Conservation (phyloP, 2,113 vertebrate species). For the Phylloscopus whistleri region DNA sequence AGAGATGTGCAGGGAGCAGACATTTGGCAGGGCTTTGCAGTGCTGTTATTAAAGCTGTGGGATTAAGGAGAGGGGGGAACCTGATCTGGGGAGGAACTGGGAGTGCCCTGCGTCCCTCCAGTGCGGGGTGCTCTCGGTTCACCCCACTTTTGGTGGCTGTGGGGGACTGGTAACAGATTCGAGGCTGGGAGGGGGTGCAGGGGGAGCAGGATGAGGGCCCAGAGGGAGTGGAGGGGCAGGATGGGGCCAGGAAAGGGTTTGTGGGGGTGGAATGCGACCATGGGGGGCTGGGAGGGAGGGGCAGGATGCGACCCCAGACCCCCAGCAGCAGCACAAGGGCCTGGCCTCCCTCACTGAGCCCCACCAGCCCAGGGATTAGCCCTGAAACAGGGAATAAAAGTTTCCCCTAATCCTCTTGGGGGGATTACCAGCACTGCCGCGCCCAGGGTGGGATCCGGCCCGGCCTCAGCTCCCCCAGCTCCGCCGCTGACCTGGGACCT, state of each 20-base stretch:
- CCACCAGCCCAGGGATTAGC: constrained; percentile 11
- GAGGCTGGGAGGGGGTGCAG: neutral
- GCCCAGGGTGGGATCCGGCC: neutral
- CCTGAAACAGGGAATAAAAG: constrained; percentile 6
- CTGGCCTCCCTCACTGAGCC: neutral
- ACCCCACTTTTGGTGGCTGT: neutral
- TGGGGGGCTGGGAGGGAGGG: neutral
- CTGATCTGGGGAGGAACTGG: neutral
- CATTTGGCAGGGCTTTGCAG: neutral
- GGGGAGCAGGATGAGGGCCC: neutral
- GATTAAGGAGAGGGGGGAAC: neutral
- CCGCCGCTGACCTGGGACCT: neutral
- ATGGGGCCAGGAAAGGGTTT: neutral
- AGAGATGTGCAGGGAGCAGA: neutral
- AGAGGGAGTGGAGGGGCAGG: neutral
- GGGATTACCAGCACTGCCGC: neutral
- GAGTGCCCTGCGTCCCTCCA: neutral
- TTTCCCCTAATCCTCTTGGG: constrained; percentile 25
- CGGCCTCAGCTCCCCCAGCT: neutral
- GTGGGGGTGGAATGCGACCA: neutral
- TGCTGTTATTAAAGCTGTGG: neutral
- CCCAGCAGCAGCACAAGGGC: neutral
- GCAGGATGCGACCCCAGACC: neutral
- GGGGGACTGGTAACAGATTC: neutral
- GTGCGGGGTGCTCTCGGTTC: neutral